Evolutionary conservation across 2,797 vertebrate genomes (phyloP), one percentile per base, ranked within the genome.

Genomic region (Capromys pilorides): DNA sequence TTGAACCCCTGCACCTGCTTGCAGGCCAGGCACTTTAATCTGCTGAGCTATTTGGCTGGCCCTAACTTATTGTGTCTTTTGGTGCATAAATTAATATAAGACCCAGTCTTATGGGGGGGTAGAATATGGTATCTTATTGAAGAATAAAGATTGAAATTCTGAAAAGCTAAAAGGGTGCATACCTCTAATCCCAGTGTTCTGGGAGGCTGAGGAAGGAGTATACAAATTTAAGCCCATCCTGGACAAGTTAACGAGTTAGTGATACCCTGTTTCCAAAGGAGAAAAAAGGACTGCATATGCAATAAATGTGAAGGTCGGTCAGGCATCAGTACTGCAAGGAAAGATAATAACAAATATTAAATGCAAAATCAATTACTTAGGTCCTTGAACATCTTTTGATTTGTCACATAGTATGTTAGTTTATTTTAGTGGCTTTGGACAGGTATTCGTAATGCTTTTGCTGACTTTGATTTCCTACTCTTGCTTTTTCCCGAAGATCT

Each of bases 121-220:
- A 9, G 36, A 39, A 26, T 24, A 41, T 45, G 10, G 24, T 88
- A 51, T 89, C 51, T 89, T 90, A 22, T 79, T 85, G 54, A 92
- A 96, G 86, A 86, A 6, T 9, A 45, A 62, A n/a, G n/a, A 90
- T 81, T 24, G n/a, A 77, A 94, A 81, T 94, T 95, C 49, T 91
- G 31, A 31, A 88, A 90, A 90, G 22, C 91, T 51, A 78, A 0
- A 78, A 78, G 41, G 26, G 16, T 45, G 41, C 26, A 77, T 26
- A 78, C 28, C 45, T 78, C 12, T 78, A 31, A 45, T 41, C 2
- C 41, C 28, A 51, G 14, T 26, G 18, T 51, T 78, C 45, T 31
- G 2, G 22, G 45, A 78, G 75, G 75, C 45, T 49, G 45, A 49
- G 45, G 45, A 28, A 77, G 26, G 45, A 78, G 41, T 39, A 51